Percentiles rank a stretch among this genome's conserved stretches.
These are phyloP conservation scores for Streptopelia turtur DNA, from an alignment of 2,797 vertebrate species.

Conservation along the genomic window DNA sequence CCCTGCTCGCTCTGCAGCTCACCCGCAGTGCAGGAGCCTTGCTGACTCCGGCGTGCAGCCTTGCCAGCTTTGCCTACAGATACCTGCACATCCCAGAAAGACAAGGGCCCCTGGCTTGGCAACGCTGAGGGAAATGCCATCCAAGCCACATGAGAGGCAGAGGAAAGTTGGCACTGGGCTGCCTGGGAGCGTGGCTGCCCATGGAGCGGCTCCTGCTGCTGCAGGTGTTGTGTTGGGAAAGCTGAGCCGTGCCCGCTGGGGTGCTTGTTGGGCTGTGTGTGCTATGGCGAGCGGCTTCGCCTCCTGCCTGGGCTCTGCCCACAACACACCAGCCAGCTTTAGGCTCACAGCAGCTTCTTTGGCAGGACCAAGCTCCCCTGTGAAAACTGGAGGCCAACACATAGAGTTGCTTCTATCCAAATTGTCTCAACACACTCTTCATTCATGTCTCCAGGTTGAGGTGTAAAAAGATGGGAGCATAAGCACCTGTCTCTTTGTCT, in stretches of 20 bases:
- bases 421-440: neutral
- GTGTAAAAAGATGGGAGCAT: neutral
- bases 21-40: neutral
- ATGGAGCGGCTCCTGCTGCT: rapidly evolving
- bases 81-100: neutral
- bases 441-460: neutral
- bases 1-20: neutral
- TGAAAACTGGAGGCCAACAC: rapidly evolving
- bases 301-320: rapidly evolving
- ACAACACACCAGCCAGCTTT: rapidly evolving
- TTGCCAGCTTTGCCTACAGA: constrained; percentile 1
- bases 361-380: neutral
- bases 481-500: rapidly evolving
- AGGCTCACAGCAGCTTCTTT: rapidly evolving
- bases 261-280: rapidly evolving
- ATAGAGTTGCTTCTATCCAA: neutral
- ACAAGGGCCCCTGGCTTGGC: neutral
- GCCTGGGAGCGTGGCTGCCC: rapidly evolving
- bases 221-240: neutral
- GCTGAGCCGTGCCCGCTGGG: rapidly evolving
- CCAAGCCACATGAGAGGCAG: neutral
- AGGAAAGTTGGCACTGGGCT: neutral
- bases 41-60: rapidly evolving
- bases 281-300: rapidly evolving
- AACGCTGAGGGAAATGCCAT: neutral